These are phyloP conservation scores for Panthera uncia DNA, from an alignment of 2,113 vertebrate genomes.

Conservation along the genomic window DNA sequence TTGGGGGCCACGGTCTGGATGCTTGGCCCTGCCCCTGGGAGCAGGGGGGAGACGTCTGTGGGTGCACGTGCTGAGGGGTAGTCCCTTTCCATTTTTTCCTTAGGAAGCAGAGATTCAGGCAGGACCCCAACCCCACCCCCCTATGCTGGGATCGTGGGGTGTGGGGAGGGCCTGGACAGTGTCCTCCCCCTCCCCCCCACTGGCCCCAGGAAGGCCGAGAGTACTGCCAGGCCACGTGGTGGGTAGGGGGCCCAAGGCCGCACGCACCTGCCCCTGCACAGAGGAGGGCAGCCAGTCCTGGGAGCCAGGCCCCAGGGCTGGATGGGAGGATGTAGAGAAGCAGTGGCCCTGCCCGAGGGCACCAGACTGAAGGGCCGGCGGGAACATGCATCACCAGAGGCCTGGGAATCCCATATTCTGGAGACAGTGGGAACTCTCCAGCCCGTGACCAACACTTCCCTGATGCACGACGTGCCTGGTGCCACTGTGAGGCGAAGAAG, in stretches of 20 bases:
- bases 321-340: too few relatives aligned
- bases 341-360: background rate
- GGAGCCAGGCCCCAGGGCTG: background rate
- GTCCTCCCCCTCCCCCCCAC: fast-evolving
- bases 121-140: background rate
- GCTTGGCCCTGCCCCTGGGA: too few relatives aligned
- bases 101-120: background rate
- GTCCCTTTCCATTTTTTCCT: background rate
- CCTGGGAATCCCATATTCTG: background rate
- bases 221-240: fast-evolving
- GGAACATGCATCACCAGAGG: too few relatives aligned
- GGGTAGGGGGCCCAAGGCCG: background rate
- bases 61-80: fast-evolving
- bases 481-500: background rate
- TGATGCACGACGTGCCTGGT: background rate
- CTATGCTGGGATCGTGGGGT: fast-evolving
- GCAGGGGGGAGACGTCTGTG: fast-evolving
- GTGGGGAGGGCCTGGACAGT: background rate
- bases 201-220: background rate
- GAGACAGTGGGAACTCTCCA: background rate
- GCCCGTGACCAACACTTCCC: background rate
- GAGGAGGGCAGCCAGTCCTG: background rate
- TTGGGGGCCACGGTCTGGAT: fast-evolving
- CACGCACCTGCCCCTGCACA: too few relatives aligned
- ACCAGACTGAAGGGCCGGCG: fast-evolving